A percentile compares a stretch with the other conserved stretches of the same genome.
These are phyloP conservation scores for Thecophora atra DNA, from an alignment of 2,888 invertebrate species.

Conservation along the genomic window DNA sequence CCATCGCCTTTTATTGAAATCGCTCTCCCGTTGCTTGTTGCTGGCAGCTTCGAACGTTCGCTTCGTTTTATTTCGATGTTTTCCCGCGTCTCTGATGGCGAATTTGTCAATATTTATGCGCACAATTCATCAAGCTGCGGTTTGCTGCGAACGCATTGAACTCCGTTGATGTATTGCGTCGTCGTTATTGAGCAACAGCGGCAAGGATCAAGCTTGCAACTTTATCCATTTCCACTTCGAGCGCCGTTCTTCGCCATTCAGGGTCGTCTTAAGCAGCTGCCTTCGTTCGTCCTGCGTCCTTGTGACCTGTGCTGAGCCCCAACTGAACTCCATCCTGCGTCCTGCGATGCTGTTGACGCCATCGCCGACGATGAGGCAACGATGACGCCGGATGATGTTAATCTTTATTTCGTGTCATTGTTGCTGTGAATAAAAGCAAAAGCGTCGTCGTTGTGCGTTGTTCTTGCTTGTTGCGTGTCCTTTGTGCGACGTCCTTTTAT, in stretches of 20 bases:
- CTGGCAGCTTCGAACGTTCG: too few species aligned
- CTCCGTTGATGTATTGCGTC: background rate
- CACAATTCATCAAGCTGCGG: background rate
- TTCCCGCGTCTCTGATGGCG: background rate
- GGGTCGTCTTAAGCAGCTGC: background rate
- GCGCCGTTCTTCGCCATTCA: background rate
- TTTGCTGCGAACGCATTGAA: background rate
- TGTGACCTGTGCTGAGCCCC: background rate
- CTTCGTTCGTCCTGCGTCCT: background rate
- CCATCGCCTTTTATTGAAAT: too few species aligned
- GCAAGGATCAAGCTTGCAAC: background rate
- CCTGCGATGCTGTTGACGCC: background rate
- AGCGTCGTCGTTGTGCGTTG: background rate
- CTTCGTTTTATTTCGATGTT: background rate
- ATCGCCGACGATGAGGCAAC: background rate
- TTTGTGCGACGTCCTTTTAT: background rate
- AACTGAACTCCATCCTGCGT: background rate
- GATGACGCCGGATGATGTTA: background rate
- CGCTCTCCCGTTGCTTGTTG: too few species aligned
- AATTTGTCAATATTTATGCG: conserved; percentile 4
- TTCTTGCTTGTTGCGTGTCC: background rate
- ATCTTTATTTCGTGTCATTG: background rate
- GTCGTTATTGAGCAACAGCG: background rate
- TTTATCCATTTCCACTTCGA: background rate
- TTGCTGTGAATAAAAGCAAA: too few species aligned